A percentile compares a stretch with the other conserved stretches of the same genome.
These are phyloP conservation scores for human (Homo sapiens) DNA, from an alignment of 2,113 vertebrate species.

Conservation along the genomic window GRCh38 chr20:16873501-16874000, in stretches of 20 bases:
- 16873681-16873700: neutral
- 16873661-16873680: neutral
- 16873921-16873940: neutral
- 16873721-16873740: neutral
- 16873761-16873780: neutral
- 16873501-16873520: too few relatives aligned
- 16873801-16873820: too few relatives aligned
- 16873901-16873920: neutral
- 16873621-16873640: accelerated
- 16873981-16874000: neutral
- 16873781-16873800: neutral
- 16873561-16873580: too few relatives aligned
- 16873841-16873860: neutral
- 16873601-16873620: too few relatives aligned
- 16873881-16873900: neutral
- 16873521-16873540: too few relatives aligned
- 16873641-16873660: neutral
- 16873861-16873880: neutral
- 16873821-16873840: neutral
- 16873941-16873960: neutral
- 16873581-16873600: too few relatives aligned
- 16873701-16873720: neutral
- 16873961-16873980: neutral
- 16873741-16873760: neutral
- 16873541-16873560: too few relatives aligned